These are phyloP conservation scores for Nothura maculosa DNA, from an alignment of 2,797 vertebrate species.

Conservation along the genomic window DNA sequence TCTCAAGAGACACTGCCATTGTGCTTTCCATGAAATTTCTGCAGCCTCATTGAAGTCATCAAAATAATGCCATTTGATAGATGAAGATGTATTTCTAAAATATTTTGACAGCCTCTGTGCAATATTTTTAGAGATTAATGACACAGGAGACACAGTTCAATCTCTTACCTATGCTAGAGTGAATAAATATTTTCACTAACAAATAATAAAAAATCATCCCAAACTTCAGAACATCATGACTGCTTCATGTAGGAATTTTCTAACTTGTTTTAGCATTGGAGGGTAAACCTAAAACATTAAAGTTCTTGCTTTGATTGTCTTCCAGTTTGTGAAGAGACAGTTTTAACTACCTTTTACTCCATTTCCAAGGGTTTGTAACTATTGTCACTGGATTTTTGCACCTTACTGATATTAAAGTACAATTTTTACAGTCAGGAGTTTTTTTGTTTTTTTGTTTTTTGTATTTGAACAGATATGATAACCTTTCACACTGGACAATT, in stretches of 20 bases:
- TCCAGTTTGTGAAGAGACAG: not conserved
- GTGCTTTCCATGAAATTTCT: not conserved
- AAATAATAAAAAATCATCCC: not conserved
- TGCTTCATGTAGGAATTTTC: not conserved
- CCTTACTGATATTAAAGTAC: constrained; percentile 5
- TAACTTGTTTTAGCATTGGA: not conserved
- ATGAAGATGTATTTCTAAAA: not conserved
- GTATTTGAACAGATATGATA: constrained; percentile 18
- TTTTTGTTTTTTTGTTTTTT: not conserved
- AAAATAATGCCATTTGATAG: constrained; percentile 50
- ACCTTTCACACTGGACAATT: not conserved
- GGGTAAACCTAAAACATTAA: not conserved
- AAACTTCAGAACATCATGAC: not conserved
- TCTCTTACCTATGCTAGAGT: not conserved
- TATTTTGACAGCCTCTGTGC: not conserved
- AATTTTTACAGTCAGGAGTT: not conserved
- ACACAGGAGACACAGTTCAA: not conserved
- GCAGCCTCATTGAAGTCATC: not conserved
- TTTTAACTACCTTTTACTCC: not conserved
- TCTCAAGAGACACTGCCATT: not conserved
- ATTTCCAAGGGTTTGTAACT: accelerated
- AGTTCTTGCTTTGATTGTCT: not conserved
- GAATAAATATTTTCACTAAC: not conserved
- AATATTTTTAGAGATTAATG: constrained; percentile 11
- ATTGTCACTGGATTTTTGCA: not conserved